Conservation (phyloP, 2,888 invertebrate genomes). For the Drosophila vallismaia region DNA sequence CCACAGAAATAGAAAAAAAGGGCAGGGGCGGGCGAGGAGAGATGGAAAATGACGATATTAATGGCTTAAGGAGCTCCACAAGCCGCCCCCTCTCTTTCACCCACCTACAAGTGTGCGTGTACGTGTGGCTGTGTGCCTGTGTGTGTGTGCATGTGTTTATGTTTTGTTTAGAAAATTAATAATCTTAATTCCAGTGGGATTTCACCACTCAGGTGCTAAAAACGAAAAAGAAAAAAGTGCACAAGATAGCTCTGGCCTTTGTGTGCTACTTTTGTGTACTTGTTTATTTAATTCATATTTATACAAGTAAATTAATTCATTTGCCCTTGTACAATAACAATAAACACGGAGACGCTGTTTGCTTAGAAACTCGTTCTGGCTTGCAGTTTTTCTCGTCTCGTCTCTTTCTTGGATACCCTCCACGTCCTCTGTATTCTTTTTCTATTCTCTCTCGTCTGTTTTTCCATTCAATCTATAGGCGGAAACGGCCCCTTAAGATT, state of each 20-base stretch:
- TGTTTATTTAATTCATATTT: slow-evolving; percentile 68
- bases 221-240: slow-evolving; percentile 48
- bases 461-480: slow-evolving; percentile 30
- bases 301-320: slow-evolving; percentile 57
- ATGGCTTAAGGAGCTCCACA: slow-evolving; percentile 45
- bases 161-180: slow-evolving; percentile 71
- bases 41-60: background rate
- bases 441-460: slow-evolving; percentile 18
- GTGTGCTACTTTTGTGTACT: slow-evolving; percentile 30
- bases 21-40: background rate
- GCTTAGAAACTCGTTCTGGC: slow-evolving; percentile 44
- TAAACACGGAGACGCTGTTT: slow-evolving; percentile 36
- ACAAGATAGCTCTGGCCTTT: slow-evolving; percentile 51
- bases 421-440: slow-evolving; percentile 11
- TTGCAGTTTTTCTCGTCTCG: slow-evolving; percentile 8
- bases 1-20: slow-evolving; percentile 58
- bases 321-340: slow-evolving; percentile 68
- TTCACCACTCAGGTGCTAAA: slow-evolving; percentile 54
- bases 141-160: slow-evolving; percentile 53
- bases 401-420: background rate
- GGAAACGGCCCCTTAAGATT: slow-evolving; percentile 40
- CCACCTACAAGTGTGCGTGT: slow-evolving; percentile 4
- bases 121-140: slow-evolving; percentile 14
- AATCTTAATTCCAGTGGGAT: slow-evolving; percentile 50
- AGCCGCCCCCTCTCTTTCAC: slow-evolving; percentile 1